These are phyloP conservation scores for Leuctra nigra DNA, from an alignment of 2,888 invertebrate genomes.

Conservation along the genomic window DNA sequence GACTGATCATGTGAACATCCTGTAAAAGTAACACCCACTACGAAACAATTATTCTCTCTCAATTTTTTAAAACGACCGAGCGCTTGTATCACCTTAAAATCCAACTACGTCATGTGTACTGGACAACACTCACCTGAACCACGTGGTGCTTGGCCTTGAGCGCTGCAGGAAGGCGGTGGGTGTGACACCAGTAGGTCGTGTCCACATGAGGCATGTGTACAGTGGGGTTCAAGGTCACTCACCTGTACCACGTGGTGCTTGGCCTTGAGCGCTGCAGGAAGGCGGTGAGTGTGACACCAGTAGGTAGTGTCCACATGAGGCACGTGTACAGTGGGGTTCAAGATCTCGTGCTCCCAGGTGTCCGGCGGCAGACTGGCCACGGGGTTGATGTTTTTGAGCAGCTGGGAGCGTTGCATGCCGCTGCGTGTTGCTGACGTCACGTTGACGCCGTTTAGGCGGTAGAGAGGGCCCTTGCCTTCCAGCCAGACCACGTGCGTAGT, in stretches of 20 bases:
- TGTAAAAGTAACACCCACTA: too few species aligned
- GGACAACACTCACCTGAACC: constrained; percentile 48
- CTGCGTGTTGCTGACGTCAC: constrained; percentile 47
- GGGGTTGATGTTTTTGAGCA: constrained; percentile 49
- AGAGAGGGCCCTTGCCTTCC: constrained; percentile 66
- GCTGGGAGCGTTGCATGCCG: constrained; percentile 73
- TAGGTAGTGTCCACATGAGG: constrained; percentile 90
- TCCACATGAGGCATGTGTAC: constrained; percentile 73
- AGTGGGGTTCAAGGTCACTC: too few species aligned
- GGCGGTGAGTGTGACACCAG: constrained; percentile 84
- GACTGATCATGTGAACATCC: too few species aligned
- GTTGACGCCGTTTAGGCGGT: constrained; percentile 58
- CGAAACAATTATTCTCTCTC: too few species aligned
- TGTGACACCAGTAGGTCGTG: constrained; percentile 96
- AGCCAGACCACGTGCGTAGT: constrained; percentile 87
- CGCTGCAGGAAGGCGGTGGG: constrained; percentile 67
- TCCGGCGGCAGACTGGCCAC: constrained; percentile 41
- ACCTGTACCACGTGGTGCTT: constrained; percentile 72
- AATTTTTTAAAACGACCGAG: too few species aligned
- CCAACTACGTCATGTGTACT: neutral
- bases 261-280: constrained; percentile 58
- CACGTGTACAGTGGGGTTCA: constrained; percentile 59
- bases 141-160: constrained; percentile 63
- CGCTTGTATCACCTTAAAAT: too few species aligned
- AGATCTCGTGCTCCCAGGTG: constrained; percentile 53